Conservation (phyloP, 2,797 vertebrate species). For the Danionella dracula region DNA sequence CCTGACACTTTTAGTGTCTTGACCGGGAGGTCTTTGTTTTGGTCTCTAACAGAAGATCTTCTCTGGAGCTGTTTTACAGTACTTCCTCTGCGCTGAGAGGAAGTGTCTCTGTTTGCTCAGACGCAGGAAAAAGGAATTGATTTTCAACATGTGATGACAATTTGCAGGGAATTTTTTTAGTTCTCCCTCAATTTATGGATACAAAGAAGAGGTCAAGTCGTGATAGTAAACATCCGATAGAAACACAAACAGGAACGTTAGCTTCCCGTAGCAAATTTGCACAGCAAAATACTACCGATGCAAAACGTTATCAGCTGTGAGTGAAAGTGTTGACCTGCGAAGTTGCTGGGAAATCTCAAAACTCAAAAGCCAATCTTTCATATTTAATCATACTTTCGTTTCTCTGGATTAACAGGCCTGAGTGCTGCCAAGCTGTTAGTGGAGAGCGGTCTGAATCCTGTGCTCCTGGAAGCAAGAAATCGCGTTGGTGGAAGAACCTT, state of each 20-base stretch:
- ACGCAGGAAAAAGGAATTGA: background rate
- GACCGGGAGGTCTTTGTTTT: background rate
- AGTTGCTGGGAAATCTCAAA: no score
- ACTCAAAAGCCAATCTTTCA: background rate
- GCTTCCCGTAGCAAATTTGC: no score
- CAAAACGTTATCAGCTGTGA: no score
- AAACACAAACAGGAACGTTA: background rate
- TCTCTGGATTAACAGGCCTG: slow-evolving; percentile 68
- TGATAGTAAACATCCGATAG: background rate
- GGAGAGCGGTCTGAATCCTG: slow-evolving; percentile 78
- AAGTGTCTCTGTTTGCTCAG: slow-evolving; percentile 6
- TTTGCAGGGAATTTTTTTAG: background rate
- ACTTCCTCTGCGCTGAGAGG: slow-evolving; percentile 23
- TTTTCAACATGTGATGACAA: background rate
- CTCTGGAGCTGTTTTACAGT: slow-evolving; percentile 27
- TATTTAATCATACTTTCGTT: background rate
- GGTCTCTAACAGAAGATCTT: background rate
- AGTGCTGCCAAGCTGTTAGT: slow-evolving; percentile 87
- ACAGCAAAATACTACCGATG: no score
- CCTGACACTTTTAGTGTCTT: no score
- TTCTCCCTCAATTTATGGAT: background rate
- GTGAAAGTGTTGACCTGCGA: no score
- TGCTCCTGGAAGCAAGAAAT: slow-evolving; percentile 87
- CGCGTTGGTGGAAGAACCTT: slow-evolving; percentile 93
- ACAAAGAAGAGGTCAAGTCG: background rate